Percentiles rank a stretch among this genome's conserved stretches.
These are phyloP conservation scores for Limnephilus auricula DNA, from an alignment of 2,888 invertebrate species.

Conservation along the genomic window DNA sequence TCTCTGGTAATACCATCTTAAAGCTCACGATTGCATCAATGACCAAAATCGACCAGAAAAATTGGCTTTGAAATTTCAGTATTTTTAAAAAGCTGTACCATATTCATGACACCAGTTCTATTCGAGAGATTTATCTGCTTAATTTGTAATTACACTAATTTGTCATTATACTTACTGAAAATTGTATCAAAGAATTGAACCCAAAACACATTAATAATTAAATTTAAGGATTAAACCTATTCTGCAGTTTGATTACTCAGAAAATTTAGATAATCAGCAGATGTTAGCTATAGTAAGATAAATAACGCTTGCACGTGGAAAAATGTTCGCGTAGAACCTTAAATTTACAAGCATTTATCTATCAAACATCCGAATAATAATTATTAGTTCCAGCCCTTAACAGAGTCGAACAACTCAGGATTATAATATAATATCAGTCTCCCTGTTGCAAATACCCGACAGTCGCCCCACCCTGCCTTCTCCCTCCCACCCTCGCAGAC, in stretches of 20 bases:
- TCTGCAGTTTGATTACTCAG: background rate
- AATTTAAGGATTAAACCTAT: no score
- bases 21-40: background rate
- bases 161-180: no score
- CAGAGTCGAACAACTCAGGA: slow-evolving; percentile 31
- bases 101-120: background rate
- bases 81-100: background rate
- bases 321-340: background rate
- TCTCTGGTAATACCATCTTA: no score
- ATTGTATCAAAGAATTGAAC: no score
- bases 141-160: no score
- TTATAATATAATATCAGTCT: slow-evolving; percentile 18
- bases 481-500: slow-evolving; percentile 1
- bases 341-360: background rate
- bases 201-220: no score
- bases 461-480: background rate
- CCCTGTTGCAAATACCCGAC: slow-evolving; percentile 32
- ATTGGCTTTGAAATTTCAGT: no score
- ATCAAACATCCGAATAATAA: slow-evolving; percentile 5
- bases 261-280: background rate
- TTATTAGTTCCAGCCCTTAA: slow-evolving; percentile 27
- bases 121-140: background rate
- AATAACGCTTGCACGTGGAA: background rate
- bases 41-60: background rate
- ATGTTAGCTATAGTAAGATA: background rate